Base-by-base conservation (phyloP, 2,888 invertebrate species). In the Palloptera scutellata region DNA sequence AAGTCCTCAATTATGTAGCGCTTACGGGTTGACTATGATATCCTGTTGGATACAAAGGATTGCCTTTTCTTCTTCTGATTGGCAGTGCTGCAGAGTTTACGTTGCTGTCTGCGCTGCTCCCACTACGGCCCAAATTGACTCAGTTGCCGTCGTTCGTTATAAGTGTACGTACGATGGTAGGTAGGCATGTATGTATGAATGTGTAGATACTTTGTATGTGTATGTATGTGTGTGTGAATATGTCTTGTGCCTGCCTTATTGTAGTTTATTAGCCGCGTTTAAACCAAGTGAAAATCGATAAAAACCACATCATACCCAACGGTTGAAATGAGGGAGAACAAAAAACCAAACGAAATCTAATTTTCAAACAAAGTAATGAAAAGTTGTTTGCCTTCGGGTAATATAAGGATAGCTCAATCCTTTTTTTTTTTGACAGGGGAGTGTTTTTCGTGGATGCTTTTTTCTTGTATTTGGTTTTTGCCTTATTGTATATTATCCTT, bases 401-500 rank as follows among this genome's bases (percentile, higher is more conserved):
- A 10, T 45, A 45, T 15, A 6, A 8, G 17, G 5, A 13, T 13
- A 19, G n/a, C 45, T 48, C 19, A 20, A 19, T 59, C 15, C 5
- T 43, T 59, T n/a, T 43, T 41, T 42, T 58, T 48, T 5, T 13
- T 15, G 1, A 11, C 48, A 15, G 48, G 48, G 48, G 48, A 1
- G 48, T 3, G 48, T 48, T 8, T 13, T 51, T 2, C 13, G 11
- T 15, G 10, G 41, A 41, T n/a, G n/a, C 20, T 51, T 10, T 19
- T 61, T 51, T 51, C 30, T 61, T 51, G 13, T 3, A 8, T 20
- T 51, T 30, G n/a, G 15, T n/a, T 20, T 19, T 61, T 45, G 10
- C 43, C 10, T 61, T 42, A 11, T 20, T 53, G 40, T 17, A 52
- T 42, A 41, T 20, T 71, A 78, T 79, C 78, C 76, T 79, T 77